Evolutionary conservation across 1,140 invertebrate genomes (phyloP).

Genomic region (Psix sp.): DNA sequence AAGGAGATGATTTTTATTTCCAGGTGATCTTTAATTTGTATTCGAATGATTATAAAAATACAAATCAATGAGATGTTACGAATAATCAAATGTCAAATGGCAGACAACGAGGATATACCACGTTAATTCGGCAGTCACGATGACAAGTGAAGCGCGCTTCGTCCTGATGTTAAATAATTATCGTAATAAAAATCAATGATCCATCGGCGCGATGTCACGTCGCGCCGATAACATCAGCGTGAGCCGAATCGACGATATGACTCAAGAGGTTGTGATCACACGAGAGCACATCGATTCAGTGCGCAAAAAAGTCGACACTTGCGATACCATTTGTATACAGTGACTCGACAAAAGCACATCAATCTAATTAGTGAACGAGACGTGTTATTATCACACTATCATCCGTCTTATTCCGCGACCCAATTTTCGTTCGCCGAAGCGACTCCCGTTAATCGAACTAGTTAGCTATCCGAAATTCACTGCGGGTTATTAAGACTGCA

Average conservation of each 20-base stretch:
- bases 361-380: slow-evolving; percentile 49
- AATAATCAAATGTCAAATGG: slow-evolving; percentile 21
- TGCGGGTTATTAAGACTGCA: too few species aligned
- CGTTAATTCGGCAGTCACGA: slow-evolving; percentile 15
- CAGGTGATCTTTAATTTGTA: too few species aligned
- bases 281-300: slow-evolving; percentile 6
- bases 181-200: slow-evolving; percentile 38
- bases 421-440: slow-evolving; percentile 22
- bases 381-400: slow-evolving; percentile 42
- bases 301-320: slow-evolving; percentile 15
- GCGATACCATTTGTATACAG: slow-evolving; percentile 53
- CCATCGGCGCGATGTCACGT: slow-evolving; percentile 20
- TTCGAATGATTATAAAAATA: slow-evolving; percentile 32
- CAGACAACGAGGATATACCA: slow-evolving; percentile 21
- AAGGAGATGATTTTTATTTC: too few species aligned
- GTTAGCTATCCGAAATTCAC: too few species aligned
- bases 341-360: slow-evolving; percentile 49
- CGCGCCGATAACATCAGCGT: slow-evolving; percentile 24
- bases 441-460: neutral
- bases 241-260: slow-evolving; percentile 36
- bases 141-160: slow-evolving; percentile 27
- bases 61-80: slow-evolving; percentile 33
- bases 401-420: slow-evolving; percentile 25
- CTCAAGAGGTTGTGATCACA: slow-evolving; percentile 42
- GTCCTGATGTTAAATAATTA: slow-evolving; percentile 30